Evolutionary conservation across 2,113 vertebrate species (phyloP), one percentile per base, ranked within the genome.

Genomic region (Channa argus): DNA sequence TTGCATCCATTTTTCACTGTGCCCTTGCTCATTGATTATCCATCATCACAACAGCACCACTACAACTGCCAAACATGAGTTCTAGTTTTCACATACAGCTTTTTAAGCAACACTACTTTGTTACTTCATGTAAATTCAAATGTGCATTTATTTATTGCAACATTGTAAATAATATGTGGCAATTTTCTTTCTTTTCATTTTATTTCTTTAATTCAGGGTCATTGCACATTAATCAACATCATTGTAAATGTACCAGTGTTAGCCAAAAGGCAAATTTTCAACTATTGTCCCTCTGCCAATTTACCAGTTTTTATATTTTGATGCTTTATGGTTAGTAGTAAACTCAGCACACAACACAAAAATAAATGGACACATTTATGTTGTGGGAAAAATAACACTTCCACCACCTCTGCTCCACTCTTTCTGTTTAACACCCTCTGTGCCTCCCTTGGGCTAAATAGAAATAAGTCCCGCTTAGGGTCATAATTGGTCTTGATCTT

Each of bases 401-500:
- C 94, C 93, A 93, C 93, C 91, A 94, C 79, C 82, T 85, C 64
- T 84, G 93, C 92, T 79, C 83, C 75, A 82, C 71, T 66, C 71
- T 79, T 80, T 70, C 73, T 82, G 84, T 88, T 91, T 79, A 88
- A 89, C 86, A 83, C 83, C 80, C 85, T 74, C 67, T 63, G 65
- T 69, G 51, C 79, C 83, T 82, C 82, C 82, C 88, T 83, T 75
- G 71, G 82, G 83, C 85, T 87, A 83, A 83, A 93, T 95, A 96
- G 92, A 94, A 95, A 96, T 95, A 95, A 96, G 95, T 95, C 93
- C 95, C 95, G 96, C 94, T 96, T 96, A 97, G 94, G 94, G 92
- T 94, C 94, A 94, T 97, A 98, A 98, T 98, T 98, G 97, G 95
- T 95, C 96, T 96, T 97, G 96, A 97, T 97, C 96, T 94, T 95